Evolutionary conservation across 1,140 invertebrate genomes (phyloP).

Genomic region (Drosophila miranda): DNA sequence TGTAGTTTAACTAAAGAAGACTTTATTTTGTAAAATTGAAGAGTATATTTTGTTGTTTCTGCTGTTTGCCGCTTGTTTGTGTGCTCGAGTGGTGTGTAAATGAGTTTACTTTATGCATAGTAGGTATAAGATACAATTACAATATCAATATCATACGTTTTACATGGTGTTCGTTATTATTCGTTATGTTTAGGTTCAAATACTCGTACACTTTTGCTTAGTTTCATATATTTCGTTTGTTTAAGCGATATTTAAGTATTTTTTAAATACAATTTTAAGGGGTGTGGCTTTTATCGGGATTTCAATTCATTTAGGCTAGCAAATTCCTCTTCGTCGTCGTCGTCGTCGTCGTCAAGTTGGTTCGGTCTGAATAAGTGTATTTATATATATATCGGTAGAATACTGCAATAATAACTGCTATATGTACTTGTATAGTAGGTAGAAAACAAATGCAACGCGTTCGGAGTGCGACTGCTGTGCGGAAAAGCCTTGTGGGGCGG

Average conservation of each 20-base stretch:
- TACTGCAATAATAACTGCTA: conserved; percentile 73
- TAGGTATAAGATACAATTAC: conserved; percentile 74
- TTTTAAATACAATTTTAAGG: conserved; percentile 68
- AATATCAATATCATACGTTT: conserved; percentile 65
- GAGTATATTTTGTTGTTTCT: conserved; percentile 72
- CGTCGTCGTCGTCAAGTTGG: conserved; percentile 52
- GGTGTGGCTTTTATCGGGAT: not conserved
- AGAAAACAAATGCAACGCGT: conserved; percentile 67
- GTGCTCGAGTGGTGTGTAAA: conserved; percentile 52
- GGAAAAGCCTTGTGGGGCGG: conserved; percentile 56
- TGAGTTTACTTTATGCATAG: conserved; percentile 63
- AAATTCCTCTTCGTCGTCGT: conserved; percentile 51
- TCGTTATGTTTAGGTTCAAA: conserved; percentile 59
- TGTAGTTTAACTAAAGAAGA: conserved; percentile 82
- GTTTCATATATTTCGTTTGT: conserved; percentile 15
- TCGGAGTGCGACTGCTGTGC: conserved; percentile 61
- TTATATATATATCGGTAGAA: conserved; percentile 54
- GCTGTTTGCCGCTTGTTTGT: conserved; percentile 28
- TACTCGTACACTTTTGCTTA: conserved; percentile 34
- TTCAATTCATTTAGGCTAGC: conserved; percentile 77
- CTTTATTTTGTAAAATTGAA: conserved; percentile 82
- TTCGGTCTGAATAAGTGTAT: conserved; percentile 27
- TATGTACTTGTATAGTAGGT: conserved; percentile 51
- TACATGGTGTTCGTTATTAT: conserved; percentile 61
- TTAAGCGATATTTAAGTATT: conserved; percentile 76